Evolutionary conservation across 64 coral and sea anemone species (phyloP), one percentile per base, ranked within the genome.

Genomic region (Pocillopora verrucosa): DNA sequence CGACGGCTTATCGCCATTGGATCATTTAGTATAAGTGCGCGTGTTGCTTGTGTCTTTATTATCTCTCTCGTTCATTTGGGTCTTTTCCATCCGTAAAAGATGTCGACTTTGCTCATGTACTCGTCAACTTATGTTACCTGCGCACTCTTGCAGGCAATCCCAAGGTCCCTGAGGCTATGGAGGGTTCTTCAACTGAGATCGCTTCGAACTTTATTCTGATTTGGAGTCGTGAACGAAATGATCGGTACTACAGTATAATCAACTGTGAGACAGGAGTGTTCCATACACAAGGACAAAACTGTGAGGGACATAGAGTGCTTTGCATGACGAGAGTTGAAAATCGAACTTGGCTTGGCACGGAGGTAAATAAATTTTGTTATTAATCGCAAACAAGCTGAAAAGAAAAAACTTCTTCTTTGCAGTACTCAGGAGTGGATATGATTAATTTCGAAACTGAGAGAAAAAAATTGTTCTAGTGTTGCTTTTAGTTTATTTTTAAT

Each of bases 291-390:
- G 93, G 95, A 45, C 65, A 90, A 35, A 84, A 89, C 19, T 99
- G 91, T 74, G 59, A 79, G 41, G 97, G 97, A 34, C 97, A 95
- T 25, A 86, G 97, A 26, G 97, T 99, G 10, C 73, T 92, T 30
- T 93, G 91, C 65, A 90, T 99, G 84, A 94, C 94, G 41, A 95
- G 75, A 51, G 97, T 99, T 80, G 97, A 89, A 11, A 92, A 87
- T 78, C 92, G 91, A 60, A 95, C 91, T 0, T 98, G 96, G 96
- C 87, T 98, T 10, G 96, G 96, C 14, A 98, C 96, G 63, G 96
- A 98, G 96, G 96, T 98, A 72, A 87, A 38, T 10, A 14, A 56
- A 36, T 16, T 34, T 24, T 34, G 37, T 67, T 20, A 24, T 35
- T 64, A 4, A 3, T 51, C 41, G 7, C 41, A 51, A 51, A 51